A percentile compares a stretch with the other conserved stretches of the same genome.
Conservation (phyloP, 2,888 invertebrate genomes). For the Polymixis lichenea region DNA sequence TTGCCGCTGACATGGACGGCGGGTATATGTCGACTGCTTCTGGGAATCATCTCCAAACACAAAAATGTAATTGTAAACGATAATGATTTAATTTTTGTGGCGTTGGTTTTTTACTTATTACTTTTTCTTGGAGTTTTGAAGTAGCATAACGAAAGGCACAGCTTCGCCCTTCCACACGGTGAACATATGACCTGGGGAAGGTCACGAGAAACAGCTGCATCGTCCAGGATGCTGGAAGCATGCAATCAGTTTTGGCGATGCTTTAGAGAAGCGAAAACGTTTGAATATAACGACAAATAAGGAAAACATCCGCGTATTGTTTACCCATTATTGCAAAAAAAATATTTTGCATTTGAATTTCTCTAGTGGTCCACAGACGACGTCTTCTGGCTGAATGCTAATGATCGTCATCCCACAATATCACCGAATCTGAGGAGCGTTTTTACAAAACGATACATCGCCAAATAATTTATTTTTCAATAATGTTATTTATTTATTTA, state of each 20-base stretch:
- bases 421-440: too few species aligned
- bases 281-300: background rate
- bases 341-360: too few species aligned
- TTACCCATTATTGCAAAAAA: too few species aligned
- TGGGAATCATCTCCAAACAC: constrained; percentile 5
- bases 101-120: background rate
- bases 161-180: background rate
- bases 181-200: background rate
- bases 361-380: background rate
- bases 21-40: background rate
- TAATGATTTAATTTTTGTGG: background rate
- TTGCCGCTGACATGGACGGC: background rate
- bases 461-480: too few species aligned
- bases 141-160: background rate
- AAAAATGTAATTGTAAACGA: background rate
- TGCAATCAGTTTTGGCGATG: background rate
- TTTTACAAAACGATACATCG: too few species aligned
- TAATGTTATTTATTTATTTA: too few species aligned
- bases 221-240: background rate
- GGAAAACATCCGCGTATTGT: too few species aligned
- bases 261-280: background rate
- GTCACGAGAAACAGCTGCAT: background rate
- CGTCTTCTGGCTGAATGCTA: background rate
- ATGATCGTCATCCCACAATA: too few species aligned
- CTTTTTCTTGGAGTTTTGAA: background rate